Percentiles rank a stretch among this genome's conserved stretches.
phyloP scores from a whole-genome alignment of 2,113 vertebrate species.

The Riparia riparia region DNA sequence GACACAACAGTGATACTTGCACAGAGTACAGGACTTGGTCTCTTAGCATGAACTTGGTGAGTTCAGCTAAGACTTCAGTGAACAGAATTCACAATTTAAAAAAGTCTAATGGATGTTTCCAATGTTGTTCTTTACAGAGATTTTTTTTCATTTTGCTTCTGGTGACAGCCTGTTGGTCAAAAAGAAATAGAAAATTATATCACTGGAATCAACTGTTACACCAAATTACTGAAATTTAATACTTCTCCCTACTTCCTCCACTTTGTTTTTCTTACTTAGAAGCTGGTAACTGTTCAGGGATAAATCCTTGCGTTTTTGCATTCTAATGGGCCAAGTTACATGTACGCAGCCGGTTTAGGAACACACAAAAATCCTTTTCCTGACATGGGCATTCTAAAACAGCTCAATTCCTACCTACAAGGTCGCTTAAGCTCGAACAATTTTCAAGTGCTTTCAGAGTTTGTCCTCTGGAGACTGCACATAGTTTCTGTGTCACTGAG shows the following conservation, averaged over 20 bases:
- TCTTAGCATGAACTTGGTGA: background rate
- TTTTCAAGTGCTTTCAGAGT: background rate
- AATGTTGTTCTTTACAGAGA: background rate
- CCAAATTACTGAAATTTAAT: background rate
- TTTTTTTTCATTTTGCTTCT: background rate
- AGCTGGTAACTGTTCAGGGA: background rate
- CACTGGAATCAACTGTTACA: background rate
- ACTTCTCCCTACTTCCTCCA: background rate
- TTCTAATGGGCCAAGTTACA: background rate
- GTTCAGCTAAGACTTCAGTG: background rate
- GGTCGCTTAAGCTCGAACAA: background rate
- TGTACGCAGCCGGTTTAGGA: rapidly evolving
- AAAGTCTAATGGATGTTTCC: background rate
- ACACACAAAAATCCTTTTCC: rapidly evolving
- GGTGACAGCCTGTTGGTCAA: background rate
- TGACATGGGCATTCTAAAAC: background rate
- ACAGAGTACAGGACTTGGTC: background rate
- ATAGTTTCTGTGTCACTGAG: background rate
- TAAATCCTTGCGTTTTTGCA: background rate
- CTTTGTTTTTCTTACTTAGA: background rate
- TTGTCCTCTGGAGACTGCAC: background rate
- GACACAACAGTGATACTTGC: background rate
- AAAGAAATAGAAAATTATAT: background rate
- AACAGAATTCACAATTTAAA: background rate
- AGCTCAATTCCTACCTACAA: background rate